Percentiles rank a stretch among this genome's conserved stretches.
phyloP scores from a whole-genome alignment of 2,888 invertebrate genomes.

The Resseliella maxima region DNA sequence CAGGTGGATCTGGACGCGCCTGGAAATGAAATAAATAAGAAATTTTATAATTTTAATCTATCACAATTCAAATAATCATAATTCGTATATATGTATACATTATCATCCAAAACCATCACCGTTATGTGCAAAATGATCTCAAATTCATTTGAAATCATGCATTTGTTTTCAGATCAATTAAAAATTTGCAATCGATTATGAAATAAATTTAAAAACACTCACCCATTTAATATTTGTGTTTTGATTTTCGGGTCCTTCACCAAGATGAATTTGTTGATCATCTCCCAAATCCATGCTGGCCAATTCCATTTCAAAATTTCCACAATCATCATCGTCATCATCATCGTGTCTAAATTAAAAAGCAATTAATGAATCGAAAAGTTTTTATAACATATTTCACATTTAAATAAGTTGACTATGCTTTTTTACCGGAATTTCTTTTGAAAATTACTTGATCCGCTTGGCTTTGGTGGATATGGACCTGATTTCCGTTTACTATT shows the following conservation, averaged over 20 bases:
- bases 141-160: too few species aligned
- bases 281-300: conserved; percentile 75
- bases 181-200: too few species aligned
- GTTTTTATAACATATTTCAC: not conserved
- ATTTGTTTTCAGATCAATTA: too few species aligned
- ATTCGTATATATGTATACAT: too few species aligned
- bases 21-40: not conserved
- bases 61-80: too few species aligned
- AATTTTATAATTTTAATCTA: not conserved
- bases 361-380: not conserved
- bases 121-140: too few species aligned
- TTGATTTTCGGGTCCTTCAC: conserved; percentile 77
- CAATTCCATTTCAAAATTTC: conserved; percentile 77
- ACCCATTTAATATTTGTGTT: conserved; percentile 78
- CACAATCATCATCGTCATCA: conserved; percentile 73
- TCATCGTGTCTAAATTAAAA: conserved; percentile 60
- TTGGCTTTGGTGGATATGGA: not conserved
- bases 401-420: not conserved
- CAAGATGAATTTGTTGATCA: conserved; percentile 69
- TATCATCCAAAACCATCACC: too few species aligned
- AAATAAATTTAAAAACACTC: too few species aligned
- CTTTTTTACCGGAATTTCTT: conserved; percentile 49
- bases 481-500: conserved; percentile 54
- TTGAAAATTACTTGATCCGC: conserved; percentile 13
- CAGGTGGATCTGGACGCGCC: conserved; percentile 75